Percentiles rank a stretch among this genome's conserved stretches.
These are phyloP conservation scores for Sphyrna mokarran DNA, from an alignment of 2,113 vertebrate genomes.

Conservation along the genomic window DNA sequence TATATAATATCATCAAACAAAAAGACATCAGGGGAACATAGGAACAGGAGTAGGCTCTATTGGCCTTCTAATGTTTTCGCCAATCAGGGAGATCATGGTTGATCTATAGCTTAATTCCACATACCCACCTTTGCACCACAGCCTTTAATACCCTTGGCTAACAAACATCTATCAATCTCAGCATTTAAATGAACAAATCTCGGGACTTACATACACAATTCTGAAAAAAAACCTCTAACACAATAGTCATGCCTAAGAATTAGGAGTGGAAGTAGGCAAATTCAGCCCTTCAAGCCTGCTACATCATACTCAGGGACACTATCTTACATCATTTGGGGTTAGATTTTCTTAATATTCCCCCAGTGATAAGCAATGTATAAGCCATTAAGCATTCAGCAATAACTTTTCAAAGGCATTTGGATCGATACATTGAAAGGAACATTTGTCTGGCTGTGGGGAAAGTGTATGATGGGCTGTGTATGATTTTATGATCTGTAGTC, in stretches of 20 bases:
- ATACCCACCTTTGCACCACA: background rate
- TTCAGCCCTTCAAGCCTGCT: too few species aligned
- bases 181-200: background rate
- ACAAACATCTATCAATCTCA: background rate
- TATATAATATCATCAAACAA: background rate
- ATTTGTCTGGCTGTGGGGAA: background rate
- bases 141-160: background rate
- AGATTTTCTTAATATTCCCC: background rate
- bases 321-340: background rate
- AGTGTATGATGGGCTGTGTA: background rate
- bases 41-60: background rate
- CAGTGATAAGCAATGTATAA: background rate
- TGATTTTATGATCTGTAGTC: background rate
- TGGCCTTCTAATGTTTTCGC: background rate
- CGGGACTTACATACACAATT: background rate
- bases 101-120: background rate
- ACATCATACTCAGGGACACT: background rate
- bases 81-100: background rate
- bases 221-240: background rate
- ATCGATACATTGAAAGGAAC: background rate
- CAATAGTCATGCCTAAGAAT: background rate
- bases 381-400: too few species aligned
- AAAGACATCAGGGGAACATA: background rate
- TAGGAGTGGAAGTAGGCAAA: too few species aligned
- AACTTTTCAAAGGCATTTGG: background rate